A percentile compares a stretch with the other conserved stretches of the same genome.
These are phyloP conservation scores for Gymnothorax reevesii DNA, from an alignment of 2,797 vertebrate genomes.

Conservation along the genomic window DNA sequence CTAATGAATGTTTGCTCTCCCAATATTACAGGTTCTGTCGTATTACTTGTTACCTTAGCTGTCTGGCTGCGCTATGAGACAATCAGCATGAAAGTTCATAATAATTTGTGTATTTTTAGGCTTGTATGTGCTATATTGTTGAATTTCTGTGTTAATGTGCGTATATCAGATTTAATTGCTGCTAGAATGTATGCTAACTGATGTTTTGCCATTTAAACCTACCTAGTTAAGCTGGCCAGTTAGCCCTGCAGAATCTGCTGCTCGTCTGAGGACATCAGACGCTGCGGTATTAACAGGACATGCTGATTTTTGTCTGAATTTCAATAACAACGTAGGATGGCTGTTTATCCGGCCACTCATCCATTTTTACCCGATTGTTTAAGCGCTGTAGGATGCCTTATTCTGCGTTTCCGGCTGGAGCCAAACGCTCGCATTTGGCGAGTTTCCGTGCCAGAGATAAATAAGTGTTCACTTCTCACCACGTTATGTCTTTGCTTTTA, in stretches of 20 bases:
- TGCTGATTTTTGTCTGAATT: not conserved
- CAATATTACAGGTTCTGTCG: not conserved
- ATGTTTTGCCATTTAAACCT: not conserved
- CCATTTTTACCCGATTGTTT: not conserved
- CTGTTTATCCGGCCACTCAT: not conserved
- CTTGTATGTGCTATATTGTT: not conserved
- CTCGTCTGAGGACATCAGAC: slow-evolving; percentile 20
- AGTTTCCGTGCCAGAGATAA: not conserved
- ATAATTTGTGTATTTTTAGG: not conserved
- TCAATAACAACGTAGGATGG: not conserved
- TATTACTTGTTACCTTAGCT: not conserved
- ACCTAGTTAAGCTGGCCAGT: not conserved
- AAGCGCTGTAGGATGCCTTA: not conserved
- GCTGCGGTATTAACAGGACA: not conserved
- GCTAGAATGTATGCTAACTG: not conserved
- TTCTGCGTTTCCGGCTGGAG: not conserved
- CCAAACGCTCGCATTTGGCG: slow-evolving; percentile 32
- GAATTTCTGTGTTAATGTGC: not conserved
- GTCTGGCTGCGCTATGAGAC: not conserved
- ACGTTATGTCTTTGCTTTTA: too few relatives aligned
- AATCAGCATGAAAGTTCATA: not conserved
- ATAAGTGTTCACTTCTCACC: too few relatives aligned
- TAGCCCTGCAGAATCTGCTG: not conserved
- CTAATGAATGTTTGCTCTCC: slow-evolving; percentile 20
- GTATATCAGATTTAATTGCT: not conserved